phyloP scores from a whole-genome alignment of 2,113 vertebrate genomes.

The Anolis carolinensis region DNA sequence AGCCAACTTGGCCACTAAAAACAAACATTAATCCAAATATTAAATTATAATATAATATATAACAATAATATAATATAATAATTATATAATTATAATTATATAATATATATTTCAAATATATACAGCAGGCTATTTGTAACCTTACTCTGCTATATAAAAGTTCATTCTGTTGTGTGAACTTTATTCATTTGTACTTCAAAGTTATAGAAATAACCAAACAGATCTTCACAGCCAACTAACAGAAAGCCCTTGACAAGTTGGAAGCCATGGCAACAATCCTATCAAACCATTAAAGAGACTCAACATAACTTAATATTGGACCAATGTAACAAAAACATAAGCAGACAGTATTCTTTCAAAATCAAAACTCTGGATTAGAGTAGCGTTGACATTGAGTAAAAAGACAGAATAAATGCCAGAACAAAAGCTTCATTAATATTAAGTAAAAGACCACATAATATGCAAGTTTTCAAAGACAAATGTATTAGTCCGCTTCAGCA shows the following conservation, averaged over 20 bases:
- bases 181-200: not conserved
- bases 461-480: not conserved
- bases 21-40: slow-evolving; percentile 44
- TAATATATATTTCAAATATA: not conserved
- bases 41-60: not conserved
- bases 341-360: not conserved
- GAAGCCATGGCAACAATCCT: not conserved
- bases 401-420: not conserved
- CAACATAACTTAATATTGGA: not conserved
- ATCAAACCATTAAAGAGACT: not conserved
- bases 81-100: too few relatives aligned
- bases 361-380: not conserved
- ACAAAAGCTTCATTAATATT: not conserved
- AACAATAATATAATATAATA: too few relatives aligned
- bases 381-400: not conserved
- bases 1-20: slow-evolving; percentile 92
- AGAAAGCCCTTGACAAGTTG: not conserved
- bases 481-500: too few relatives aligned
- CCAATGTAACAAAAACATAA: not conserved
- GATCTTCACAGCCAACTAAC: not conserved
- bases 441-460: not conserved
- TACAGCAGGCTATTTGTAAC: not conserved
- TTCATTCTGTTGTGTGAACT: not conserved
- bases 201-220: not conserved
- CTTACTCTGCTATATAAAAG: not conserved